phyloP scores from a whole-genome alignment of 2,888 invertebrate species.

The Cyrtodaria siliqua region DNA sequence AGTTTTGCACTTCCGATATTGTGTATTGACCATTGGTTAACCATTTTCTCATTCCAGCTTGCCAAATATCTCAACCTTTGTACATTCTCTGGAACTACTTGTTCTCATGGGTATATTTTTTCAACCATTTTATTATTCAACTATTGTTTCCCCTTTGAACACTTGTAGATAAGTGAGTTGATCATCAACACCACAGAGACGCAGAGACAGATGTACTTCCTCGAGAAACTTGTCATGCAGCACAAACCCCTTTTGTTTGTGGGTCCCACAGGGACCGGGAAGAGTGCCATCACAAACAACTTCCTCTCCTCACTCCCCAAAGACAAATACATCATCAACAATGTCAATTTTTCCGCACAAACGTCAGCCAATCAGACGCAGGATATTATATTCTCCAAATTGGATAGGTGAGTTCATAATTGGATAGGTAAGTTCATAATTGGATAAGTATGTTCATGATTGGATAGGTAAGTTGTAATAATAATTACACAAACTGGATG shows the following conservation, averaged over 20 bases:
- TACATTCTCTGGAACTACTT: too few species aligned
- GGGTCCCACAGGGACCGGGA: constrained; percentile 85
- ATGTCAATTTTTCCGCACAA: constrained; percentile 85
- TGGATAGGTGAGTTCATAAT: constrained; percentile 80
- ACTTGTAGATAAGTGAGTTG: constrained; percentile 82
- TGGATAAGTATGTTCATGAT: constrained; percentile 80
- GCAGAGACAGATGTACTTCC: constrained; percentile 83
- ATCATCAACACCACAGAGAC: constrained; percentile 85
- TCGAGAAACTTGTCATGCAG: constrained; percentile 77
- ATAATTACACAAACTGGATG: too few species aligned
- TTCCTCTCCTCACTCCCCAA: constrained; percentile 81
- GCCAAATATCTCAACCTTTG: too few species aligned
- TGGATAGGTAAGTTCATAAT: constrained; percentile 80
- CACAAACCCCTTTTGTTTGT: constrained; percentile 82
- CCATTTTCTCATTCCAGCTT: too few species aligned
- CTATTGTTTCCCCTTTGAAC: too few species aligned
- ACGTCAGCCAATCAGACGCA: constrained; percentile 85
- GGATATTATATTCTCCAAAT: constrained; percentile 85
- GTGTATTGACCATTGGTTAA: too few species aligned
- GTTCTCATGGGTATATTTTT: too few species aligned
- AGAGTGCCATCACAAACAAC: constrained; percentile 84
- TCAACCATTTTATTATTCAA: too few species aligned
- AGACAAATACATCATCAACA: constrained; percentile 84
- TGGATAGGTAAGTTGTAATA: constrained; percentile 83
- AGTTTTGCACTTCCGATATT: too few species aligned